Percentiles rank a stretch among this genome's conserved stretches.
These are phyloP conservation scores for Harlomillsia oculata DNA, from an alignment of 1,140 invertebrate genomes.

Conservation along the genomic window DNA sequence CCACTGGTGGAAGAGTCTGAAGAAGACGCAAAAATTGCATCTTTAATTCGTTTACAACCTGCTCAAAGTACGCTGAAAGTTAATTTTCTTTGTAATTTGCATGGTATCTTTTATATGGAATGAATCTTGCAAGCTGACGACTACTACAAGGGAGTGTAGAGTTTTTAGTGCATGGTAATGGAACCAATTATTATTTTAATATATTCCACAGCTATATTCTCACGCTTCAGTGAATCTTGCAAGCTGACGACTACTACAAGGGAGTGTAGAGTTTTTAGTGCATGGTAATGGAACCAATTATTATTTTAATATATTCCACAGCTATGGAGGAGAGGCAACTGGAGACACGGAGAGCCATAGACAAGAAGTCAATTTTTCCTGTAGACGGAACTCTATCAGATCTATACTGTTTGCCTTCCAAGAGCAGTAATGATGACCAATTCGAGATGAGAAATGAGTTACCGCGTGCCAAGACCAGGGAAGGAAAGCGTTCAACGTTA, in stretches of 20 bases:
- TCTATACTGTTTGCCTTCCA: too few relatives aligned
- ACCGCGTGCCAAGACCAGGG: neutral
- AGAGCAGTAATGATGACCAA: neutral
- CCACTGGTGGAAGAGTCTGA: constrained; percentile 63
- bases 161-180: constrained; percentile 45
- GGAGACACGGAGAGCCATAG: constrained; percentile 23
- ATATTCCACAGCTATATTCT: constrained; percentile 42
- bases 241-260: too few relatives aligned
- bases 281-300: constrained; percentile 47
- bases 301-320: constrained; percentile 49
- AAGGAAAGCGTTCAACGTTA: neutral
- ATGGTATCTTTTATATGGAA: constrained; percentile 34
- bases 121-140: too few relatives aligned
- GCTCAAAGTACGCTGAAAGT: constrained; percentile 37
- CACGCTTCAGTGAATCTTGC: neutral
- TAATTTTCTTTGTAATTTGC: neutral
- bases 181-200: constrained; percentile 48
- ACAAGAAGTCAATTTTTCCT: constrained; percentile 29
- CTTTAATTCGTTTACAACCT: constrained; percentile 57
- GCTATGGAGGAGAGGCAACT: constrained; percentile 34
- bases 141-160: too few relatives aligned
- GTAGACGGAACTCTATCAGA: neutral
- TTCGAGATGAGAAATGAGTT: neutral
- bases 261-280: constrained; percentile 43
- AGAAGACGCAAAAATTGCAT: constrained; percentile 68